Conservation (phyloP, 30 jellyfish, hydroid and myxozoan genomes). For the Aurelia sp. region DNA sequence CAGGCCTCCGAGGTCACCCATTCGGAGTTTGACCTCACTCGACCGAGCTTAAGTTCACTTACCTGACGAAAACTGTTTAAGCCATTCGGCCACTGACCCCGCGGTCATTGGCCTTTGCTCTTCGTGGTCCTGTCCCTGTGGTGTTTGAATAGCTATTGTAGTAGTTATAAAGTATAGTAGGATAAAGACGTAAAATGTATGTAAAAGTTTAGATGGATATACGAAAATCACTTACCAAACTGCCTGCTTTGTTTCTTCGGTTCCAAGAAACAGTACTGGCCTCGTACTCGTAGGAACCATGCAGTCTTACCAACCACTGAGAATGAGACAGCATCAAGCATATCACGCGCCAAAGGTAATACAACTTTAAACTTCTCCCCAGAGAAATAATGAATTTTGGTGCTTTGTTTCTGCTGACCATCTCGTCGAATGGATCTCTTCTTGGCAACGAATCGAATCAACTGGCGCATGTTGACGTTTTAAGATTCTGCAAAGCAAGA, state of each 20-base stretch:
- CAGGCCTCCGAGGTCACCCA: too few relatives aligned
- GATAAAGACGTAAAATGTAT: too few relatives aligned
- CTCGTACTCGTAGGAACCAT: slow-evolving; percentile 46
- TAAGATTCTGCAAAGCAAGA: background rate
- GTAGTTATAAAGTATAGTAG: too few relatives aligned
- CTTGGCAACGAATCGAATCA: background rate
- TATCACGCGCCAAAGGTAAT: slow-evolving; percentile 22
- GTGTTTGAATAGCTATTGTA: too few relatives aligned
- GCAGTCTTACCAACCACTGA: slow-evolving; percentile 36
- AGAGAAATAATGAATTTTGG: slow-evolving; percentile 33
- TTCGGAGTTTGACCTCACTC: too few relatives aligned
- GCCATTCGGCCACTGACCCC: too few relatives aligned
- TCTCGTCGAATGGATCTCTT: slow-evolving; percentile 1
- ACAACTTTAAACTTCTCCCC: slow-evolving; percentile 49
- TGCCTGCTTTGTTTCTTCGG: slow-evolving; percentile 40
- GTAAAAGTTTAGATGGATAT: too few relatives aligned
- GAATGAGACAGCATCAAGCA: slow-evolving; percentile 35
- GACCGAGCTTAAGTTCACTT: too few relatives aligned
- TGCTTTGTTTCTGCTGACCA: slow-evolving; percentile 3
- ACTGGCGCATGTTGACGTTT: background rate
- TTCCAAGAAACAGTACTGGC: slow-evolving; percentile 42
- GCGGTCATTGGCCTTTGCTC: too few relatives aligned
- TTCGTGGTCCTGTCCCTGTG: too few relatives aligned
- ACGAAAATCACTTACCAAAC: slow-evolving; percentile 24
- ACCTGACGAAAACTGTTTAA: too few relatives aligned